These are phyloP conservation scores for Cercopithecus hamlyni DNA, from an alignment of 2,797 vertebrate species.

Conservation along the genomic window DNA sequence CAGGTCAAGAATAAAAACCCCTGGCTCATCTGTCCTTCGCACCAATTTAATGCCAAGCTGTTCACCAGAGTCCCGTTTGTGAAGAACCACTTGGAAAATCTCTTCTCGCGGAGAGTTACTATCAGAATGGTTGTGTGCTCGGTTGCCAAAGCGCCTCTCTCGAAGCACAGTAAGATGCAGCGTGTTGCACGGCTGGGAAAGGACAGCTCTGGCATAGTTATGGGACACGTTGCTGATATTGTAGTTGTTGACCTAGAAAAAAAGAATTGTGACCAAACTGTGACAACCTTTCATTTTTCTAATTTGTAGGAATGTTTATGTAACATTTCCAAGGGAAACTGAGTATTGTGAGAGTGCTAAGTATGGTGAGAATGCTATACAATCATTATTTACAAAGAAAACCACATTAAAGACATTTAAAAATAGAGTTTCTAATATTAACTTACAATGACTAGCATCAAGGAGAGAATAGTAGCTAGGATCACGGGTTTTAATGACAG, in stretches of 20 bases:
- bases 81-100: conserved; percentile 93
- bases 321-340: neutral
- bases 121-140: conserved; percentile 79
- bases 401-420: neutral
- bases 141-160: conserved; percentile 93
- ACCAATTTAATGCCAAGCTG: conserved; percentile 99
- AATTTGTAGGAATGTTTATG: neutral
- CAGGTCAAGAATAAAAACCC: conserved; percentile 97
- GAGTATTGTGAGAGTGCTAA: neutral
- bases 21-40: conserved; percentile 95
- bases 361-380: neutral
- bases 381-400: conserved; percentile 16
- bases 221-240: conserved; percentile 98
- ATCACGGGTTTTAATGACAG: neutral
- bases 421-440: neutral
- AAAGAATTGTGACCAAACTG: neutral
- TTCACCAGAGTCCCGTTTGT: conserved; percentile 94
- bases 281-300: neutral
- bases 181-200: conserved; percentile 93
- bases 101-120: conserved; percentile 84
- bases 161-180: conserved; percentile 95
- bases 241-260: conserved; percentile 93
- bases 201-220: conserved; percentile 93
- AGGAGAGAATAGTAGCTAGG: neutral
- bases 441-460: neutral